Evolutionary conservation across 2,113 vertebrate genomes (phyloP).

Genomic region (Melierax canorus): DNA sequence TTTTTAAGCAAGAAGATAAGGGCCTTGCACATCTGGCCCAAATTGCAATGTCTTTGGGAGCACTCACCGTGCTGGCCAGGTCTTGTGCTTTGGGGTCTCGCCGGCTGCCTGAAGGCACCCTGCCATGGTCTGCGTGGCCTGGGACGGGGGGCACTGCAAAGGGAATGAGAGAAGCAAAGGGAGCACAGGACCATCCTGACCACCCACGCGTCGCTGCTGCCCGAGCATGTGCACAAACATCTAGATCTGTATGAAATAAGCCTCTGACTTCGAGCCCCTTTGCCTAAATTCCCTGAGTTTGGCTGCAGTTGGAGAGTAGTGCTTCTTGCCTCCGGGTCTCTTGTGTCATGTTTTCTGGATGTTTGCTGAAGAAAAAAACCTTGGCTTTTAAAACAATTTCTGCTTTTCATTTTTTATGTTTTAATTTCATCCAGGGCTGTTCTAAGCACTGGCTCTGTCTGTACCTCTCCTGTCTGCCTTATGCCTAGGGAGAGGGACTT

Average conservation of each 20-base stretch:
- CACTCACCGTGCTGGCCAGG: rapidly evolving
- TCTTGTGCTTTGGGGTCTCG: not conserved
- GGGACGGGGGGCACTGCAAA: not conserved
- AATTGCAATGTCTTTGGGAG: not conserved
- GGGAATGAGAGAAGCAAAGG: not conserved
- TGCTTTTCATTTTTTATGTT: not conserved
- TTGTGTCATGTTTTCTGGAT: not conserved
- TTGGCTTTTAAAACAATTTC: not conserved
- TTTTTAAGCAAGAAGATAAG: not conserved
- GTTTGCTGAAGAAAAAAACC: not conserved
- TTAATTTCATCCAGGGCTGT: not conserved
- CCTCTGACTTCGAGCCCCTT: not conserved
- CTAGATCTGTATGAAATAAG: not conserved
- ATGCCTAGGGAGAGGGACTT: not conserved
- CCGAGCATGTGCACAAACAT: rapidly evolving
- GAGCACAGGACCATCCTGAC: rapidly evolving
- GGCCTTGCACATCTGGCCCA: not conserved
- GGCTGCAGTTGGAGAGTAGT: not conserved
- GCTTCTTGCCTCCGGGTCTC: not conserved
- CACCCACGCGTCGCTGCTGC: not conserved
- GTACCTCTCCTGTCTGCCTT: not conserved
- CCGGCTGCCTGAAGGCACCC: not conserved
- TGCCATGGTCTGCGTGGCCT: rapidly evolving
- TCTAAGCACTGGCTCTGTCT: not conserved
- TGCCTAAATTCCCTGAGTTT: not conserved